Percentiles rank a stretch among this genome's conserved stretches.
Conservation (phyloP, 2,888 invertebrate species). For the Hanleya hanleyi region DNA sequence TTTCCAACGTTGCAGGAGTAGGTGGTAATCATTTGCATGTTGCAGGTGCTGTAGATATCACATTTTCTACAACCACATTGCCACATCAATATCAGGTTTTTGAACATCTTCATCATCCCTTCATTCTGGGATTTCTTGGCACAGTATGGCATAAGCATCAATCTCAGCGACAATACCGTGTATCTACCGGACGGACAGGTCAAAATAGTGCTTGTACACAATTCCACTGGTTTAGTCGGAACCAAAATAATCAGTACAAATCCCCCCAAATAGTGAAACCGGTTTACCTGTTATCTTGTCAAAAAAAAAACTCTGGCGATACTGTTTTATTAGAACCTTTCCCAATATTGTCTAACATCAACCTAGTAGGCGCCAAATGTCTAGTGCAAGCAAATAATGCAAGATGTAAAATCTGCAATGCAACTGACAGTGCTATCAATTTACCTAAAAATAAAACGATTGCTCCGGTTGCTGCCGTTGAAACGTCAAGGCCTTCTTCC, state of each 20-base stretch:
- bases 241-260: neutral
- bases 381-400: too few relatives aligned
- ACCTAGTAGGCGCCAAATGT: neutral
- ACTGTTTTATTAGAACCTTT: neutral
- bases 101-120: neutral
- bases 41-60: neutral
- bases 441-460: too few relatives aligned
- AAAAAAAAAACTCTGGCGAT: neutral
- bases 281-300: neutral
- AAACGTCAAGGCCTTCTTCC: too few relatives aligned
- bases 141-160: neutral
- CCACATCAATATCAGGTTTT: neutral
- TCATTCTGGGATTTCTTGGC: neutral
- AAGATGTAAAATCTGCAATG: too few relatives aligned
- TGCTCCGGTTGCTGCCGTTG: too few relatives aligned
- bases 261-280: neutral
- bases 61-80: neutral
- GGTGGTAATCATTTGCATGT: neutral
- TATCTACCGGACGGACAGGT: neutral
- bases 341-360: neutral
- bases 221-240: neutral
- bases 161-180: neutral
- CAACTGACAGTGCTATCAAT: too few relatives aligned
- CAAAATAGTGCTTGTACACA: neutral
- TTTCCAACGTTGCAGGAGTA: neutral